phyloP scores from a whole-genome alignment of 2,113 vertebrate species.

The Seriola aureovittata region DNA sequence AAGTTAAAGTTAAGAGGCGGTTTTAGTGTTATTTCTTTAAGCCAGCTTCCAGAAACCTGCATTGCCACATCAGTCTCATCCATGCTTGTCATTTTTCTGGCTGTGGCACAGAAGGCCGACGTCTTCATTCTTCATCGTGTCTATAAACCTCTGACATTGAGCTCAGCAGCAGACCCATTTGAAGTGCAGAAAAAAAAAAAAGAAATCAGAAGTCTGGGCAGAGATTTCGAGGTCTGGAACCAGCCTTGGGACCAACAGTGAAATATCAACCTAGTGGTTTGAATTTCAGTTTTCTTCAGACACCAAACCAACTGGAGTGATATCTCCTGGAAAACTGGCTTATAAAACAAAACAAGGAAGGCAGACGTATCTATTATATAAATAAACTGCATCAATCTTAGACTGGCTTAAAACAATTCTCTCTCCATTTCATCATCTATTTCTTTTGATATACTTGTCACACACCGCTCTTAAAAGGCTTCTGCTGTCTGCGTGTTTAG shows the following conservation, averaged over 20 bases:
- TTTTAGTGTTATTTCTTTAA: background rate
- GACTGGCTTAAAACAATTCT: conserved; percentile 5
- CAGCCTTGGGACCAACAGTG: conserved; percentile 48
- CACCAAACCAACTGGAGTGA: conserved; percentile 25
- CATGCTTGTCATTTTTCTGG: background rate
- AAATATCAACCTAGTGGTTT: conserved; percentile 6
- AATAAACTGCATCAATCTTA: background rate
- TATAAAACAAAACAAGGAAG: conserved; percentile 29
- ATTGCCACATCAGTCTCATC: background rate
- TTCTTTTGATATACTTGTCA: conserved; percentile 22
- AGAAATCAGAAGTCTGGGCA: conserved; percentile 14
- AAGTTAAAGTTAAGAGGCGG: background rate
- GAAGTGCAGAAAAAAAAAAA: background rate
- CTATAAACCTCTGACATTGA: background rate
- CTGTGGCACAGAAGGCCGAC: background rate
- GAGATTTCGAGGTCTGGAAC: conserved; percentile 41
- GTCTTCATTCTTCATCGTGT: background rate
- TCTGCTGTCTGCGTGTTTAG: conserved; percentile 24
- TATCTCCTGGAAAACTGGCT: conserved; percentile 4
- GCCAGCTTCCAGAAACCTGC: background rate
- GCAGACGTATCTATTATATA: background rate
- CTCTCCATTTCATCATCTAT: background rate
- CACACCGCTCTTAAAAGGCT: conserved; percentile 5
- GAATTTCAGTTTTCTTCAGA: conserved; percentile 9
- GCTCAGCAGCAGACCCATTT: background rate